These are phyloP conservation scores for Agrilus planipennis DNA, from an alignment of 1,140 invertebrate genomes.

Conservation along the genomic window DNA sequence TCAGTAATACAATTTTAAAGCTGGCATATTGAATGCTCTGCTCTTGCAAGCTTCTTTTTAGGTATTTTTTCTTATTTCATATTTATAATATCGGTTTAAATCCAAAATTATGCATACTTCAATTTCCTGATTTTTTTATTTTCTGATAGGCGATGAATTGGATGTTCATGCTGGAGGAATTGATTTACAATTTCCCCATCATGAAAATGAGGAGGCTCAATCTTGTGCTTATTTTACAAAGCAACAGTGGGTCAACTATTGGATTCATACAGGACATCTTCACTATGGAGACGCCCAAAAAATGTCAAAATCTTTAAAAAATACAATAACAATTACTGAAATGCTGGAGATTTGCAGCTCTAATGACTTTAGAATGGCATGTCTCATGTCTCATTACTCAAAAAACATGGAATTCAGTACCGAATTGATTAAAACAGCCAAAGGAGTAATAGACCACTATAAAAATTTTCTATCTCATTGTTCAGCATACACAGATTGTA, in stretches of 20 bases:
- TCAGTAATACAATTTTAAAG: too few relatives aligned
- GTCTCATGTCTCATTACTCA: conserved; percentile 67
- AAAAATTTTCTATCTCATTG: conserved; percentile 58
- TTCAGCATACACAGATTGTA: conserved; percentile 38
- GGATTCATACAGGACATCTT: conserved; percentile 78
- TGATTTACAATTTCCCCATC: conserved; percentile 89
- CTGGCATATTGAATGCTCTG: too few relatives aligned
- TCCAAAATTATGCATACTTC: too few relatives aligned
- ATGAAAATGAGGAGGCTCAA: conserved; percentile 92
- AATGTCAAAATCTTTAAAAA: conserved; percentile 91
- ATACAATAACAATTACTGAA: conserved; percentile 63
- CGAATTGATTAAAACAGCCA: conserved; percentile 50
- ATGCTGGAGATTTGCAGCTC: conserved; percentile 47
- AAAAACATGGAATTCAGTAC: conserved; percentile 59
- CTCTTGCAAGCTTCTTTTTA: too few relatives aligned
- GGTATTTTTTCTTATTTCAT: too few relatives aligned
- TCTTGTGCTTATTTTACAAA: conserved; percentile 64
- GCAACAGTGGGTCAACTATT: conserved; percentile 81
- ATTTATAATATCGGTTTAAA: too few relatives aligned
- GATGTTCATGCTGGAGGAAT: conserved; percentile 87
- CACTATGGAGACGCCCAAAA: conserved; percentile 57
- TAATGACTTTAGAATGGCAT: conserved; percentile 75
- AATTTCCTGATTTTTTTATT: too few relatives aligned
- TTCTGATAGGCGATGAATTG: conserved; percentile 41
- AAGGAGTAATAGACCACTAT: conserved; percentile 49